These are phyloP conservation scores for Luperina nickerlii DNA, from an alignment of 2,888 invertebrate species.

Conservation along the genomic window DNA sequence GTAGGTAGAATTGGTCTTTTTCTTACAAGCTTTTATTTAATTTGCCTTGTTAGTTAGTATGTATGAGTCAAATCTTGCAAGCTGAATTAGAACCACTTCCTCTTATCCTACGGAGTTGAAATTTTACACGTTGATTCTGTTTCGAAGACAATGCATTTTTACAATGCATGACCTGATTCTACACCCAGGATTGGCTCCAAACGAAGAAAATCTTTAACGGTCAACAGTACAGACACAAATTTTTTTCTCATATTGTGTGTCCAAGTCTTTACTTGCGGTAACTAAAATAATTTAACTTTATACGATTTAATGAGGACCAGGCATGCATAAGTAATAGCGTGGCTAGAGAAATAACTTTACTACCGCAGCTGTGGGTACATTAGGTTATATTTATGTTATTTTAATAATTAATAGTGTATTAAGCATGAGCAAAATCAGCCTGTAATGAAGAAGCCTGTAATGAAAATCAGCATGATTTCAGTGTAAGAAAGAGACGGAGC, in stretches of 20 bases:
- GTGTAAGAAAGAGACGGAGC: no score
- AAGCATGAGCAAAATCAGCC: no score
- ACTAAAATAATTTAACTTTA: slow-evolving; percentile 60
- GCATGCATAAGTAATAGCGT: slow-evolving; percentile 51
- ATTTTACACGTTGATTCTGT: neutral
- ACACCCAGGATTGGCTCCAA: neutral
- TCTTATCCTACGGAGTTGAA: neutral
- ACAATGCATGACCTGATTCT: no score
- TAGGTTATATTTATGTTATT: slow-evolving; percentile 2
- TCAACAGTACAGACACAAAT: neutral
- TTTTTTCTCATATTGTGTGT: slow-evolving; percentile 9
- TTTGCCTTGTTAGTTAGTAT: no score
- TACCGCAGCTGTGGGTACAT: neutral
- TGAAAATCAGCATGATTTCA: no score
- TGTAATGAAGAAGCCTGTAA: no score
- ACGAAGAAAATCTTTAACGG: neutral
- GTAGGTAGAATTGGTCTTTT: neutral
- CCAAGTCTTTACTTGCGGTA: slow-evolving; percentile 15
- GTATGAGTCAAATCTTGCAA: no score
- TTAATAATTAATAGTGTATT: neutral
- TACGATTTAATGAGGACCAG: slow-evolving; percentile 44
- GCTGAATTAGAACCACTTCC: no score
- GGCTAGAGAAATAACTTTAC: slow-evolving; percentile 32
- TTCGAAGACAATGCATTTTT: neutral
- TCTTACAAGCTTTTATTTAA: no score